Evolutionary conservation across 2,113 vertebrate genomes (phyloP).

Genomic region (Aptenodytes forsteri): DNA sequence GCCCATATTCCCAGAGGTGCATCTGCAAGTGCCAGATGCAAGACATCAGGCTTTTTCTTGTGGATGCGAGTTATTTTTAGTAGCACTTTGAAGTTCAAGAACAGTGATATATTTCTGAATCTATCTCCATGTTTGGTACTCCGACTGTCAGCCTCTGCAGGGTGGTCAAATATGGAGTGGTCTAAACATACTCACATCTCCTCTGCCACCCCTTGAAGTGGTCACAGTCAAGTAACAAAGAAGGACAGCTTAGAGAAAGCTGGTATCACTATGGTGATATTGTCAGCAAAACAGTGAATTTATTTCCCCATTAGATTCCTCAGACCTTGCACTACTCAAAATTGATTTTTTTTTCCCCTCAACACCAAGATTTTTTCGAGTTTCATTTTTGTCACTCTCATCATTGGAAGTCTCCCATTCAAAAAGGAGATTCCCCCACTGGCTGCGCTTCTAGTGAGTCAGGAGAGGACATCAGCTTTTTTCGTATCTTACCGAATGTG

Average conservation of each 20-base stretch:
- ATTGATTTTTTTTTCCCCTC: accelerated
- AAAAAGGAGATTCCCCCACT: background rate
- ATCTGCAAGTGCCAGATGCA: background rate
- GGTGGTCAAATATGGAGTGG: background rate
- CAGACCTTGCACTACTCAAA: background rate
- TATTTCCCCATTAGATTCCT: background rate
- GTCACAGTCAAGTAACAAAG: background rate
- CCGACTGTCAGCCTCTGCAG: background rate
- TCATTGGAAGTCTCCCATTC: background rate
- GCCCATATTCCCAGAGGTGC: background rate
- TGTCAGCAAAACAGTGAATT: background rate
- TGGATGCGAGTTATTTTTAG: conserved; percentile 18
- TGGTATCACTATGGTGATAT: background rate
- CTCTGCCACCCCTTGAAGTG: background rate
- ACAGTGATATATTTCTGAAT: background rate
- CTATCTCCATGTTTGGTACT: conserved; percentile 10
- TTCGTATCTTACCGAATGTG: background rate
- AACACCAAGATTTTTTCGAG: background rate
- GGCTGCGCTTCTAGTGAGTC: background rate
- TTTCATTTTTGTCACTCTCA: background rate
- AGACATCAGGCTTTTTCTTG: background rate
- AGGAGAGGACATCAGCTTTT: background rate
- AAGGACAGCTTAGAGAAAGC: background rate
- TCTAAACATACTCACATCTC: background rate
- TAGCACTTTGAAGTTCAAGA: conserved; percentile 12